Evolutionary conservation across 2,888 invertebrate genomes (phyloP).

Genomic region (Trissolcus brochymenae): DNA sequence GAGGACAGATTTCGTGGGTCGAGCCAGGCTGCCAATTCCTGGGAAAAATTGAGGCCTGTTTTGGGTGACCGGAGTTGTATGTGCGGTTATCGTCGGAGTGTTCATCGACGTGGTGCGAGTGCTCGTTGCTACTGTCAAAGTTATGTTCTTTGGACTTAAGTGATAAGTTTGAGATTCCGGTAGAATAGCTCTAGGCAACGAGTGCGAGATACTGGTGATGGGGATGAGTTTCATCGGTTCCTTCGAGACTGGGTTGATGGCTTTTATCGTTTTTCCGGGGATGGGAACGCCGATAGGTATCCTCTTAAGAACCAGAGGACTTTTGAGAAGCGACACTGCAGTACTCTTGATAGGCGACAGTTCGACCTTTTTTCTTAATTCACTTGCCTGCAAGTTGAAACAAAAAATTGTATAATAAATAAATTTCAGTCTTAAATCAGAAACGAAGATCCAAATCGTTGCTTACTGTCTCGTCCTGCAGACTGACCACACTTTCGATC

Average conservation of each 20-base stretch:
- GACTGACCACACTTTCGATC: conserved; percentile 79
- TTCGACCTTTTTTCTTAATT: conserved; percentile 69
- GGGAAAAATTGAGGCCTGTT: conserved; percentile 30
- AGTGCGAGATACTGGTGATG: conserved; percentile 40
- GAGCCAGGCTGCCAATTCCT: conserved; percentile 20
- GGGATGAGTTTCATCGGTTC: conserved; percentile 71
- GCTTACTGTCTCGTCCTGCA: conserved; percentile 71
- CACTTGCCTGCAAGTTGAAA: conserved; percentile 61
- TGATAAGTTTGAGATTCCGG: conserved; percentile 51
- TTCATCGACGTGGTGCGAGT: background rate
- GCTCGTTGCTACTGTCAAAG: conserved; percentile 26
- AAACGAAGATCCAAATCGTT: background rate
- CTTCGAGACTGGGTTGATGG: conserved; percentile 46
- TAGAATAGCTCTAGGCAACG: conserved; percentile 26
- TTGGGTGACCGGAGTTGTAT: conserved; percentile 38
- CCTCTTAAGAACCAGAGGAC: conserved; percentile 67
- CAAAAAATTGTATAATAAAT: conserved; percentile 5
- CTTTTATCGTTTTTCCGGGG: conserved; percentile 46
- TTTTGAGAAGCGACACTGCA: conserved; percentile 66
- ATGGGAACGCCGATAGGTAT: conserved; percentile 20
- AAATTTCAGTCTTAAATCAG: background rate
- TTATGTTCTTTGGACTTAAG: conserved; percentile 54
- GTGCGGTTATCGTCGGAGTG: conserved; percentile 6
- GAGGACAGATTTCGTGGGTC: conserved; percentile 22
- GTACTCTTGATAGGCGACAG: conserved; percentile 62